Base-by-base conservation (phyloP, 2,888 invertebrate species). In the Atethmia centrago region DNA sequence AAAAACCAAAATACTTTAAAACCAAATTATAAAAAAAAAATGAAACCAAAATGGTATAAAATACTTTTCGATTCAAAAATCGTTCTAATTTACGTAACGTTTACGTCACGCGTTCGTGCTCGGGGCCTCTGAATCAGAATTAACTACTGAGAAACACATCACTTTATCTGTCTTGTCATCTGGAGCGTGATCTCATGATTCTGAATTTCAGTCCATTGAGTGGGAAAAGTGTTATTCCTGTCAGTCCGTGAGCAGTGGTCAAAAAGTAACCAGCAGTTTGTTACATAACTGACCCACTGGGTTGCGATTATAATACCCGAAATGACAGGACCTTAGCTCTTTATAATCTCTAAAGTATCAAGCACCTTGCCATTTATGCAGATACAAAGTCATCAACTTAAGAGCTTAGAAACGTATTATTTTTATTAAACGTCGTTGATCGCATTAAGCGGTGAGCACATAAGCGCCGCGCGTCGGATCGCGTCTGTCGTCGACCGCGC, bases 401-500 rank as follows among this genome's bases (percentile, higher is more conserved):
- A 36, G n/a, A 28, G 77, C 51, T 79, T 58, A 64, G 59, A 21
- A 56, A 68, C 53, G 58, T 67, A 66, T 67, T 71, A 80, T 64
- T 80, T 82, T 82, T 79, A 83, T 83, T 62, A 66, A 69, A 55
- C 7, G 58, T 53, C 42, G 42, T 59, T 83, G 66, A 83, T 79
- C 74, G 74, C 66, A 71, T 74, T 65, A 70, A 19, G 62, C 61
- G 47, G 71, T 58, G 61, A 40, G 58, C 71, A 53, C 82, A 58
- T 45, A 51, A 64, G 75, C 55, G 31, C 76, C 10, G 69, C 74
- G 68, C 25, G 58, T 76, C 75, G 75, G 71, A 81, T 82, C 74
- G 75, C 66, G 66, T 36, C 84, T 85, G 87, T 86, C 86, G 72
- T 73, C 85, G 53, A 25, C 42, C 53, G 66, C 67, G 70, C 49